Conservation (phyloP, 2,797 vertebrate genomes). For the Podarcis lilfordi region DNA sequence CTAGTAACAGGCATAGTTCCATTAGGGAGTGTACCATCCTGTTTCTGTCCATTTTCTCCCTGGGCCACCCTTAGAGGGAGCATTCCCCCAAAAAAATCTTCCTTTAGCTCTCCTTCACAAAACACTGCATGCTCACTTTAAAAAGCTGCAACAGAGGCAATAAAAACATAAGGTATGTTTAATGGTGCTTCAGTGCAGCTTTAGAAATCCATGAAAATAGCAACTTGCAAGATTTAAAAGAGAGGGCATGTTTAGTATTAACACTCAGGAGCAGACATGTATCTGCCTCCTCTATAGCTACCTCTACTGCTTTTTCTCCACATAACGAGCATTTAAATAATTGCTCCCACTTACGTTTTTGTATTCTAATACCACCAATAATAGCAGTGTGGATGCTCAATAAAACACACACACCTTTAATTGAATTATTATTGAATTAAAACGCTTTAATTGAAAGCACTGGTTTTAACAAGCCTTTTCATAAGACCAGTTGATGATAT, state of each 20-base stretch:
- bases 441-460: conserved; percentile 60
- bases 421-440: conserved; percentile 71
- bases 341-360: conserved; percentile 61
- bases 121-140: conserved; percentile 23
- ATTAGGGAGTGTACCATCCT: background rate
- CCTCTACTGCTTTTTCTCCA: conserved; percentile 44
- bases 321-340: conserved; percentile 72
- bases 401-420: conserved; percentile 71
- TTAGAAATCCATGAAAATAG: conserved; percentile 59
- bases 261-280: conserved; percentile 49
- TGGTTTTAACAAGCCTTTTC: conserved; percentile 62
- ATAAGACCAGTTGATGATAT: conserved; percentile 45
- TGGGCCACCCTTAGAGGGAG: background rate
- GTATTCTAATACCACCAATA: conserved; percentile 71
- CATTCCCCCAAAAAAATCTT: background rate
- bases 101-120: conserved; percentile 1
- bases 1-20: background rate
- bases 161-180: conserved; percentile 59
- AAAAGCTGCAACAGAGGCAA: conserved; percentile 47
- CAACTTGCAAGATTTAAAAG: conserved; percentile 55
- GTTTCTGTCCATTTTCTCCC: background rate
- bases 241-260: conserved; percentile 54
- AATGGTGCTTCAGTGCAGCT: conserved; percentile 51
- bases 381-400: conserved; percentile 60
- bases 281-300: conserved; percentile 44